Conservation (phyloP, 2,888 invertebrate genomes). For the Neoascia interrupta region DNA sequence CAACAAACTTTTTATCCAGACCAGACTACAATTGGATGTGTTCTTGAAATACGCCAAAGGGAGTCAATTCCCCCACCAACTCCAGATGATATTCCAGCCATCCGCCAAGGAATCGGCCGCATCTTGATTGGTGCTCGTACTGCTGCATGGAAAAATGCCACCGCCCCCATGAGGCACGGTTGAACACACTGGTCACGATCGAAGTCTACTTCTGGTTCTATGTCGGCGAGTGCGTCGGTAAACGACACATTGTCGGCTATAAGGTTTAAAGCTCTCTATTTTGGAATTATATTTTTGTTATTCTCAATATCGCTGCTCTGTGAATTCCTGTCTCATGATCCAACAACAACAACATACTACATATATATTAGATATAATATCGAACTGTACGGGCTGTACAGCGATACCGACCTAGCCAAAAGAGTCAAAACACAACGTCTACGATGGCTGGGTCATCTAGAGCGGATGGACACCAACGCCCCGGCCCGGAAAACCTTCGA, state of each 20-base stretch:
- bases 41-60: constrained; percentile 94
- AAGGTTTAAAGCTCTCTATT: constrained; percentile 87
- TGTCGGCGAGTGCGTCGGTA: constrained; percentile 97
- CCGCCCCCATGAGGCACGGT: constrained; percentile 92
- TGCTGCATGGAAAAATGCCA: constrained; percentile 90
- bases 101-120: constrained; percentile 87
- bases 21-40: constrained; percentile 86
- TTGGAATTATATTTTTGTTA: no score
- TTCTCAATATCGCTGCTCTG: no score
- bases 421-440: no score
- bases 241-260: constrained; percentile 93
- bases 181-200: constrained; percentile 92
- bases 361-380: no score
- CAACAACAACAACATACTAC: no score
- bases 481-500: no score
- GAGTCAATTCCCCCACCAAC: constrained; percentile 96
- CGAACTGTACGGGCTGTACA: no score
- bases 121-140: constrained; percentile 86
- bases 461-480: no score
- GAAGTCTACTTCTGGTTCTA: constrained; percentile 98
- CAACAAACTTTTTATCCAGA: no score
- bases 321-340: no score
- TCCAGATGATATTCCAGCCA: constrained; percentile 91
- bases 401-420: no score
- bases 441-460: no score